Base-by-base conservation (phyloP, 2,797 vertebrate species). In the Melopsittacus undulatus region DNA sequence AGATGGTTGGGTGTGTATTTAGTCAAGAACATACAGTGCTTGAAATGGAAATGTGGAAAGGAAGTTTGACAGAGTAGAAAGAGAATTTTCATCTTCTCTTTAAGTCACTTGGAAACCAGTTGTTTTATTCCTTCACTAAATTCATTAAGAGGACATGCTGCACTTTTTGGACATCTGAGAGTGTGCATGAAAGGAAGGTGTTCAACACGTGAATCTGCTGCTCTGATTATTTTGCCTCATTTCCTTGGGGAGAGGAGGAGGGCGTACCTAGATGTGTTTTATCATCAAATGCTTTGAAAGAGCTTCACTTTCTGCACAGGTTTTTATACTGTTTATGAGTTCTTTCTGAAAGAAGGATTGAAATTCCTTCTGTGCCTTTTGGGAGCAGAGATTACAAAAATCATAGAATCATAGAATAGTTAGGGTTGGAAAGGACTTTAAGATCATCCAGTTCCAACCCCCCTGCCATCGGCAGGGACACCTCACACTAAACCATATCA, bases 181-280 rank as follows among this genome's bases (percentile, higher is more conserved):
- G 13, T 16, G 5, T 64, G 11, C 19, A 5, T 52, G 84, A 43
- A 82, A 70, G 38, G 34, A 49, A 21, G 10, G 24, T 51, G 24
- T 56, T 89, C 18, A 59, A 42, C 81, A 43, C 32, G 9, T 29
- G 11, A 77, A 74, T 34, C 45, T 59, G 36, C 43, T 75, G 30
- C 30, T 92, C 4, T 17, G 21, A 72, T 89, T 46, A n/a, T 70
- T 82, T 89, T 84, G 27, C 43, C 72, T 84, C 42, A 27, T 0
- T 62, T 54, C 45, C 3, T 7, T 16, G 15, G 23, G 19, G 32
- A 7, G 7, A 3, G 2, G 4, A 3, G 1, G 13, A 4, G 3
- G 4, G 13, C 32, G 43, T 43, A 78, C 27, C 52, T n/a, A 27
- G 52, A 38, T 13, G 23, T 38, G 59, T 38, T 38, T 83, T 48